These are phyloP conservation scores for Chaunax sp. DNA, from an alignment of 2,797 vertebrate genomes.

Conservation along the genomic window DNA sequence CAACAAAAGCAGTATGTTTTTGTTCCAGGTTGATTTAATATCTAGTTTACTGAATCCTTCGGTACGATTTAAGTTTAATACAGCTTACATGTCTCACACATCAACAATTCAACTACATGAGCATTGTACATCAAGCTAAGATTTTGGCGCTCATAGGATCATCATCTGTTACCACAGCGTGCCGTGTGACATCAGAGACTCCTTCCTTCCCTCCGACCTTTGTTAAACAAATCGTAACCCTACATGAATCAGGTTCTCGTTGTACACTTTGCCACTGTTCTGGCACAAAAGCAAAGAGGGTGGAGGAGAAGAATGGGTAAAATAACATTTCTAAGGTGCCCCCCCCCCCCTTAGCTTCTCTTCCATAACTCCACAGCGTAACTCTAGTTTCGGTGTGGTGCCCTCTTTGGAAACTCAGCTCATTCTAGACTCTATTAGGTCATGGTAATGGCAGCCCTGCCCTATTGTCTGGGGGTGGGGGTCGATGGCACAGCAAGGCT, in stretches of 20 bases:
- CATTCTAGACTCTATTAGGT: constrained; percentile 71
- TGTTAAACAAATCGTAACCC: constrained; percentile 57
- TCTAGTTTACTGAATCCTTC: background rate
- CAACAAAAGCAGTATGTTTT: background rate
- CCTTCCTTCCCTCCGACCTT: constrained; percentile 49
- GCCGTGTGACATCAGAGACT: constrained; percentile 51
- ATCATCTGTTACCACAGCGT: constrained; percentile 30
- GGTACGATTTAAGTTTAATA: background rate
- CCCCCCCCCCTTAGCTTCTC: constrained; percentile 44
- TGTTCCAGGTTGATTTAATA: background rate
- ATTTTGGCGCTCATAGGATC: constrained; percentile 20
- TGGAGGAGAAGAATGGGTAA: constrained; percentile 56
- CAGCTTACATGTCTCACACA: constrained; percentile 3
- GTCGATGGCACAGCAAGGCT: constrained; percentile 71
- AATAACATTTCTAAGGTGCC: constrained; percentile 59
- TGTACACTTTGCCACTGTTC: constrained; percentile 62
- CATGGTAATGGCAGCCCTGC: constrained; percentile 80
- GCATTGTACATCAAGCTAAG: constrained; percentile 32
- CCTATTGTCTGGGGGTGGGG: constrained; percentile 78
- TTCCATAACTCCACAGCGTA: constrained; percentile 39
- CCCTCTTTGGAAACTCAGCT: constrained; percentile 68
- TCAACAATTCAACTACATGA: constrained; percentile 10
- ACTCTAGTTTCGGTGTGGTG: constrained; percentile 74
- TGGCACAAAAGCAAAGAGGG: constrained; percentile 67
- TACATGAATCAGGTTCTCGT: constrained; percentile 71